Base-by-base conservation (phyloP, 2,113 vertebrate species). In the Recurvirostra avosetta region DNA sequence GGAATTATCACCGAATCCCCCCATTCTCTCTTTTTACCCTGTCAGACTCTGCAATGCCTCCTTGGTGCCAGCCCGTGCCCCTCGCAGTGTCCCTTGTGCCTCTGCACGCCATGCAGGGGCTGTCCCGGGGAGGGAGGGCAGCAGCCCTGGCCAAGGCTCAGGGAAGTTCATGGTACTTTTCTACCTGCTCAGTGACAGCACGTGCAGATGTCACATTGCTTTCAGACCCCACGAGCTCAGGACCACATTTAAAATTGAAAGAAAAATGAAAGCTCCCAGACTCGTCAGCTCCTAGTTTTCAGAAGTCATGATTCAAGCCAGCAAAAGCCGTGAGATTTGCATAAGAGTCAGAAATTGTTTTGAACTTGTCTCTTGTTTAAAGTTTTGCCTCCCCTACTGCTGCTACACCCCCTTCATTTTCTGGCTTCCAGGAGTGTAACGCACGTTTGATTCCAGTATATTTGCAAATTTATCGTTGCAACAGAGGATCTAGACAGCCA, bases 61-160 rank as follows among this genome's bases (percentile, higher is more conserved):
- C 43, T 30, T 3, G 7, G 38, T 68, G 63, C 22, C 27, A 6
- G 38, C 11, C 34, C 0, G 1, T 45, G 62, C 10, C 13, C 29
- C 7, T 7, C 0, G 0, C 22, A 6, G 49, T 2, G 40, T 41
- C 26, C 22, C 0, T 1, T 0, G 0, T 17, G 32, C 25, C n/a
- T 21, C 13, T 3, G 1, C 0, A 3, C 2, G 13, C 71, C 38
- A 2, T 6, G 30, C 52, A 32, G 26, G 22, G 47, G 25, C 52
- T 30, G 19, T 30, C 32, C 8, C 19, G 0, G 0, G 47, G 3
- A 63, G 18, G 14, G 43, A 49, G 25, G 2, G 11, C 71, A 66
- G 59, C 26, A 80, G 40, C 36, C 12, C 18, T 6, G 23, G 40
- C 10, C 23, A 8, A 14, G 15, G 6, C 50, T 62, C 30, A 11